Percentiles rank a stretch among this genome's conserved stretches.
These are phyloP conservation scores for Neofelis nebulosa DNA, from an alignment of 2,113 vertebrate genomes.

Conservation along the genomic window DNA sequence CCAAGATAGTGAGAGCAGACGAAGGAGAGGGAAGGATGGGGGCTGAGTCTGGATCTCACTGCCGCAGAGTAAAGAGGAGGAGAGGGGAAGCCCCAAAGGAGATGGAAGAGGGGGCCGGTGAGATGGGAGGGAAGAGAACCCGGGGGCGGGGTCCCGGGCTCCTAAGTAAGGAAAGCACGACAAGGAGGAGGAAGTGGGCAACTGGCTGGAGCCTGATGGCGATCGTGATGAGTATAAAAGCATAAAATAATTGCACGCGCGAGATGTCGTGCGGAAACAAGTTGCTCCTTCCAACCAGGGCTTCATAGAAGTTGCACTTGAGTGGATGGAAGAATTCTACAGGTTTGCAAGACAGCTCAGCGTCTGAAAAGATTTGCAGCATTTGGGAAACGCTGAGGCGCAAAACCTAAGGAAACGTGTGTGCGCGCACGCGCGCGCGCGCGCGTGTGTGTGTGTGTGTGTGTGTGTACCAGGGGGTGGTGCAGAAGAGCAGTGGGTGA, in stretches of 20 bases:
- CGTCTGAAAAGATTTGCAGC: not conserved
- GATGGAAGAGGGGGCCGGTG: not conserved
- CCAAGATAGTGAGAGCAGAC: not conserved
- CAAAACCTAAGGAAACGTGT: not conserved
- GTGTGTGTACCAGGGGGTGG: not conserved
- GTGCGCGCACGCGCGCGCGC: no score
- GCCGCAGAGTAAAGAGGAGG: fast-evolving
- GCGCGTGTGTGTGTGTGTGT: not conserved
- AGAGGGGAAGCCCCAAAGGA: not conserved
- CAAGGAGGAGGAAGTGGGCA: not conserved
- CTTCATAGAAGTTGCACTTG: not conserved
- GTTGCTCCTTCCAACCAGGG: not conserved
- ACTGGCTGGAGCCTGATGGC: not conserved
- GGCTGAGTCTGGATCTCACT: not conserved
- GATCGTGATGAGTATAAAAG: not conserved
- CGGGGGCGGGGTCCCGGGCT: not conserved
- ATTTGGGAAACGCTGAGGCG: not conserved
- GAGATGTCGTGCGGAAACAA: not conserved
- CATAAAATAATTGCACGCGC: not conserved
- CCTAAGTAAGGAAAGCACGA: not conserved
- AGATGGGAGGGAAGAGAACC: not conserved
- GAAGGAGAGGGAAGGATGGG: not conserved
- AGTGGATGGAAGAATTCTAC: not conserved
- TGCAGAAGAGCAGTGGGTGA: not conserved
- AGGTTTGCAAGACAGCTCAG: not conserved